Evolutionary conservation across 2,888 invertebrate species (phyloP), one percentile per base, ranked within the genome.

Genomic region (Linyphia triangularis): DNA sequence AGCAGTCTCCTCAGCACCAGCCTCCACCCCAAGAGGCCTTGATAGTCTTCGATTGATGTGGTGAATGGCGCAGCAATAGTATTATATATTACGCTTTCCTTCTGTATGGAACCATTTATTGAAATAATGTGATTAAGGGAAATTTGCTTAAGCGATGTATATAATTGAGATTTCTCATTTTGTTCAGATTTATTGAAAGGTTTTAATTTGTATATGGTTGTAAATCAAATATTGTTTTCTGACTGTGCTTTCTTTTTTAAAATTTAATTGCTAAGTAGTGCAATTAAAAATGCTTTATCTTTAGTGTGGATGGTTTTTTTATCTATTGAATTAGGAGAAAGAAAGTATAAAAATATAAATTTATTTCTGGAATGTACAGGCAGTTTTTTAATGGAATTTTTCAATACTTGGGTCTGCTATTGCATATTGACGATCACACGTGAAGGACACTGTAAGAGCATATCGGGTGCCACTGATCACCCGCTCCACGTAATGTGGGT

Each of bases 371-470:
- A 26, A 28, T 24, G 7, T 9, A 78, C 1, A 33, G 9, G 51
- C 13, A 79, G 26, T 5, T 24, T 33, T n/a, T 77, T 30, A 85
- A 10, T 85, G 59, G 9, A 89, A 69, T 65, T 89, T 85, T 40
- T 33, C 28, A 16, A 73, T 79, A 19, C 91, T 92, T 3, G 95
- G 94, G 92, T 96, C 95, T 75, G 93, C 92, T 91, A 96, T 96
- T 26, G 95, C 95, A 92, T 94, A 94, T 63, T 94, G 93, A 78
- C 94, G 93, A 93, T 97, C 95, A 93, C 97, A 97, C 5, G 97
- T 97, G 92, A 97, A 98, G 65, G 97, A 96, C 73, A 97, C 95
- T 0, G 97, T 97, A 90, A 97, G 94, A 4, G 97, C 97, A 93
- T 95, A 97, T 92, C 97, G 94, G 13, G 94, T 94, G 19, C 98